Base-by-base conservation (phyloP, 1,140 invertebrate genomes). In the Drepana arcuata region DNA sequence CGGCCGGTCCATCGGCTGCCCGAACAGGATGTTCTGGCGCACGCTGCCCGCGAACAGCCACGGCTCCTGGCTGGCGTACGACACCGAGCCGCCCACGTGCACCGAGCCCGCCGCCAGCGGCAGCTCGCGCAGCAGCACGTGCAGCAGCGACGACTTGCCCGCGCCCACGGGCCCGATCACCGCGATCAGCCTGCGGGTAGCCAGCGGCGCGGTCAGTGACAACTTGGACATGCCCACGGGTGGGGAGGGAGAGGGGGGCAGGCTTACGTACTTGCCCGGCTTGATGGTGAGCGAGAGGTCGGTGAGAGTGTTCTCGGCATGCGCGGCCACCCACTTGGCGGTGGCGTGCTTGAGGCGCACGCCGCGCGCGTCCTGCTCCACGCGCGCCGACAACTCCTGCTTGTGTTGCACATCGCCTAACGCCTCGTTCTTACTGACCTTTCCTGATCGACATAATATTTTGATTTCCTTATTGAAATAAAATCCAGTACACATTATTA, bases 11-110 rank as follows among this genome's bases (percentile, higher is more conserved):
- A 92, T 92, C 15, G 86, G 70, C 39, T 88, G 84, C 0, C 95
- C 95, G 78, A 98, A 97, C 0, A 96, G 60, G 31, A 99, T 96
- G 73, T 98, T 99, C 59, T 97, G 92, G 21, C 91, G 84, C 2
- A 94, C 88, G 25, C 89, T 87, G 31, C 89, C 90, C 9, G 89
- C 86, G 65, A 94, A 94, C 0, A 97, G 86, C 95, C 95, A 99
- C 0, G 95, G 90, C 54, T 97, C 93, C 74, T 98, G 96, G 9
- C 93, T 92, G 7, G 93, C 91, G 73, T 97, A 98, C 0, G 93
- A 92, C 3, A 97, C 77, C 23, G 84, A 89, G 10, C 96, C 96
- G 26, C 88, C 86, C 0, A 95, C 83, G 29, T 86, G 82, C 0
- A 96, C 72, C 5, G 71, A 80, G 1, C 95, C 95, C 0, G 83